A percentile compares a stretch with the other conserved stretches of the same genome.
Conservation (phyloP, 2,797 vertebrate species). For the Microctenopoma stevenorrisi region DNA sequence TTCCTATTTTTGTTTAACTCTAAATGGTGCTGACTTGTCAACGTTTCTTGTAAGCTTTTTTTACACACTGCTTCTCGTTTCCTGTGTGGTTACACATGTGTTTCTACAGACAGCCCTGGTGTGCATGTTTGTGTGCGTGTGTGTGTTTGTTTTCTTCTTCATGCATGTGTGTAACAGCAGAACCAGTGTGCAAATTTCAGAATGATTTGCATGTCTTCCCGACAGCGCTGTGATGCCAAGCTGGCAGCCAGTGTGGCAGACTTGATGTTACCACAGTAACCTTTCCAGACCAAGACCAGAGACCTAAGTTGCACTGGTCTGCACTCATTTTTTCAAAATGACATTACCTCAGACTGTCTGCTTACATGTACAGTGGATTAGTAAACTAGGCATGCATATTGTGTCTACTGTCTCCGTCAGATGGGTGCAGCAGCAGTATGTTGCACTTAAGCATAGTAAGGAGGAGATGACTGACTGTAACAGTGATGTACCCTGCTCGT, state of each 20-base stretch:
- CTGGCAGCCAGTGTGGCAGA: conserved; percentile 32
- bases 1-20: neutral
- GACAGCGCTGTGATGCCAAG: conserved; percentile 33
- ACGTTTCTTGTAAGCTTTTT: conserved; percentile 13
- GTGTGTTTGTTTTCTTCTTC: conserved; percentile 39
- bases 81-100: conserved; percentile 67
- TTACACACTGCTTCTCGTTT: conserved; percentile 44
- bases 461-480: neutral
- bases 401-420: neutral
- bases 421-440: neutral
- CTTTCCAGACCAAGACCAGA: conserved; percentile 18
- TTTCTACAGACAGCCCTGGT: conserved; percentile 32
- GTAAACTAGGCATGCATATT: neutral
- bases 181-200: conserved; percentile 73
- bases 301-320: neutral
- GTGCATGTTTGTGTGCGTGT: conserved; percentile 5
- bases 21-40: neutral
- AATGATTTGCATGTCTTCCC: conserved; percentile 78
- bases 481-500: neutral
- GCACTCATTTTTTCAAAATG: no score
- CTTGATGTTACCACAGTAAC: conserved; percentile 30
- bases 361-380: neutral
- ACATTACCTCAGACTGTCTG: neutral
- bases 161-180: conserved; percentile 58
- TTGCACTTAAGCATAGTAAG: neutral